Evolutionary conservation across 2,888 invertebrate species (phyloP), one percentile per base, ranked within the genome.

Genomic region (Rhabditophanes sp.): DNA sequence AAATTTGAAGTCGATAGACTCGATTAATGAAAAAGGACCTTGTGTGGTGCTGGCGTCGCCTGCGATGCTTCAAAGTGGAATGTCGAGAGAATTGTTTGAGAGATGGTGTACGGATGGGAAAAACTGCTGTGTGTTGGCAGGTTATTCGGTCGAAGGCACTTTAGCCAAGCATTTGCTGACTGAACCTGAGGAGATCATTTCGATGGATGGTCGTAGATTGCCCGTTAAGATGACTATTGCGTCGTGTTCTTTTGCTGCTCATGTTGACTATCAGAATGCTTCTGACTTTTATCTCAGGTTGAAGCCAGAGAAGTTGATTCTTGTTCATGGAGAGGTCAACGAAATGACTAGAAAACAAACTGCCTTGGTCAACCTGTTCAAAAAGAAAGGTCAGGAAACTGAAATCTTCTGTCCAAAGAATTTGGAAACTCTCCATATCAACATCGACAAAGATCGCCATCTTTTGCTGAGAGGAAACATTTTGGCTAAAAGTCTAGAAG

Each of bases 11-110:
- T 84, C 90, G 25, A 90, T 96, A 60, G 96, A 96, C 66, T 90
- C 96, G 68, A 99, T 99, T 70, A 93, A 96, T 57, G 96, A 99
- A 68, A 82, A 90, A 35, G 96, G 96, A 0, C 96, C 96, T 0
- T 99, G 93, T 64, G 93, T 99, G n/a, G 81, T 99, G 17, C 82
- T 96, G 81, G 96, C 96, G 1, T 84, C 85, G 0, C 96, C 96
- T 0, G 96, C 96, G 65, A 99, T 99, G 93, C 83, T 96, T 83
- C 96, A 96, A 72, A 88, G 83, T 56, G 96, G 96, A 0, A 71
- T 96, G 15, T 90, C 88, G 0, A 72, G 93, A 20, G 96, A 99
- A 66, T 74, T 96, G 27, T 99, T 96, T 71, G 96, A 96, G 72
- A 81, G 78, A 7, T 96, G 96, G 96, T 99, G 96, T 68, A 83